Conservation (phyloP, 2,888 invertebrate species). For the Phorcus lineatus region DNA sequence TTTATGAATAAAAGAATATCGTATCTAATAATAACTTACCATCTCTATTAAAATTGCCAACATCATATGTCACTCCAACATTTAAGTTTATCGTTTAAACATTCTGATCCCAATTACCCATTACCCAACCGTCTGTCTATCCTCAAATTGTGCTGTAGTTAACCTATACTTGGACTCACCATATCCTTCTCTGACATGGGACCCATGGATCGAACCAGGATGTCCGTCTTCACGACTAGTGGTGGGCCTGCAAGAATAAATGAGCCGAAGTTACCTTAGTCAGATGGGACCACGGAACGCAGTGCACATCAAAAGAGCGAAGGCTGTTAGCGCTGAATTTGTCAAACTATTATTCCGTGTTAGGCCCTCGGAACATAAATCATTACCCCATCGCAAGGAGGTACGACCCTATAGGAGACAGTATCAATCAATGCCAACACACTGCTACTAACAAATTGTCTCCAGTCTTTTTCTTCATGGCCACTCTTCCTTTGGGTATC, state of each 20-base stretch:
- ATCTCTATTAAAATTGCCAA: no score
- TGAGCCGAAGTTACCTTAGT: not conserved
- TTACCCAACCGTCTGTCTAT: no score
- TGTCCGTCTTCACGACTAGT: slow-evolving; percentile 86
- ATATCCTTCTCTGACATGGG: slow-evolving; percentile 90
- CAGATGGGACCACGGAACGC: not conserved
- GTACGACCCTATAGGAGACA: not conserved
- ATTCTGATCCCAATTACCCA: no score
- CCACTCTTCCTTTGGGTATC: not conserved
- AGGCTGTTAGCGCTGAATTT: slow-evolving; percentile 9
- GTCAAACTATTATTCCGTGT: slow-evolving; percentile 19
- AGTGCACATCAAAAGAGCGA: not conserved
- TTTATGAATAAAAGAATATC: no score
- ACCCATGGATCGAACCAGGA: slow-evolving; percentile 90
- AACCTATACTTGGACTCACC: slow-evolving; percentile 77
- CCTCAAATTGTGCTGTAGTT: not conserved
- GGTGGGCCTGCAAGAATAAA: slow-evolving; percentile 75
- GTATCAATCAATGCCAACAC: slow-evolving; percentile 3
- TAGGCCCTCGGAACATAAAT: not conserved
- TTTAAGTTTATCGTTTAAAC: no score
- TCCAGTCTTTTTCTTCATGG: not conserved
- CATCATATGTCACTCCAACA: no score
- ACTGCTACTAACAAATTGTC: not conserved
- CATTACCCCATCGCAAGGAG: not conserved
- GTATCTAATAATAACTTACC: no score